These are phyloP conservation scores for Trachops cirrhosus DNA, from an alignment of 2,797 vertebrate species.

Conservation along the genomic window DNA sequence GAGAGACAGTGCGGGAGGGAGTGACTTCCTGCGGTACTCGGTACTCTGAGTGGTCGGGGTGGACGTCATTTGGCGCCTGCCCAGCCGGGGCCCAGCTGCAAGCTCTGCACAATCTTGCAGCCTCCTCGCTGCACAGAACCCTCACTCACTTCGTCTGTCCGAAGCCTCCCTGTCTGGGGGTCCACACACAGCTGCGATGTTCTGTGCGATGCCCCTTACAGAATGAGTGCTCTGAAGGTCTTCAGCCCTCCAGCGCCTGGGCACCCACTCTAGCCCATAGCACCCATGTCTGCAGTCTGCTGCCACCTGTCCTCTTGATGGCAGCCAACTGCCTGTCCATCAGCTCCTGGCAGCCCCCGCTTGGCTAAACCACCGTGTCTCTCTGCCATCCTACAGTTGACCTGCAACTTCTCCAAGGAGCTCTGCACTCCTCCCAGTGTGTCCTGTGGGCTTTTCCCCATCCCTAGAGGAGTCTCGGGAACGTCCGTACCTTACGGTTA, in stretches of 20 bases:
- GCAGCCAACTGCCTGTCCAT: no score
- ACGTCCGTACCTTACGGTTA: background rate
- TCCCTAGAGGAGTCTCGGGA: background rate
- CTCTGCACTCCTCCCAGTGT: background rate
- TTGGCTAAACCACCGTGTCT: background rate
- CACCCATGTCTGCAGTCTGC: background rate
- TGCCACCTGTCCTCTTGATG: background rate
- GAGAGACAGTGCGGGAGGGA: accelerated
- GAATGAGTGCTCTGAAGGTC: background rate
- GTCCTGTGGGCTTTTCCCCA: background rate
- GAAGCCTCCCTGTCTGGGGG: background rate
- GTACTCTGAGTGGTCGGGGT: accelerated
- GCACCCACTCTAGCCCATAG: no score
- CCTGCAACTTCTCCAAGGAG: background rate
- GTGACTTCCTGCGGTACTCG: accelerated
- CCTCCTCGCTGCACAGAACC: background rate
- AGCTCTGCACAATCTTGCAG: accelerated
- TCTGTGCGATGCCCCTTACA: accelerated
- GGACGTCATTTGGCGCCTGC: accelerated
- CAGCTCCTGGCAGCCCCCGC: background rate
- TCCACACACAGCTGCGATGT: accelerated
- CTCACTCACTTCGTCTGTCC: background rate
- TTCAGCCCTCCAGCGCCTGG: background rate
- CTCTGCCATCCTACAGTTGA: no score
- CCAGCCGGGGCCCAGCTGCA: no score